Base-by-base conservation (phyloP, 2,113 vertebrate genomes). In the Cnemophilus loriae region DNA sequence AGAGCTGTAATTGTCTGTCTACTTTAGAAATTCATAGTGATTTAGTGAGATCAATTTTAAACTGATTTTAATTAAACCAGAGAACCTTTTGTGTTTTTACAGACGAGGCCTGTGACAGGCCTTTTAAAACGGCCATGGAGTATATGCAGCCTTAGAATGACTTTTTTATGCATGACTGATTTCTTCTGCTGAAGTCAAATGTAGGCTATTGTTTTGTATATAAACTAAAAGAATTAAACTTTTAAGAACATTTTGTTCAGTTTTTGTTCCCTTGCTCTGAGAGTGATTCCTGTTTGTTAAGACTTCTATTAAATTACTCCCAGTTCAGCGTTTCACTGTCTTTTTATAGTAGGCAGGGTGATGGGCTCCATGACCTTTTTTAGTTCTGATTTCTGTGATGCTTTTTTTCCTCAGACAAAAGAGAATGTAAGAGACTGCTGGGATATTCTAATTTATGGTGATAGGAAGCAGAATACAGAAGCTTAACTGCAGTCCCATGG, bases 361-460 rank as follows among this genome's bases (percentile, higher is more conserved):
- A 79, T 94, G 46, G 74, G 80, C 87, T 88, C 24, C 1, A 1
- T 94, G 68, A 96, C 71, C 83, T 88, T 90, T 95, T 93, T 93
- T 73, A 73, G 74, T 90, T 95, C 81, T 73, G 49, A 73, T 78
- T 91, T 88, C 47, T 90, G 42, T 86, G 71, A 75, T 67, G 47
- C 30, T 47, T 89, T 91, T 94, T 93, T 78, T 73, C 30, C 64
- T 80, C 64, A 81, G 60, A 91, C 75, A 80, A 81, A 87, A 89
- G 22, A 35, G n/a, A 80, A 67, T 7, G 14, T 83, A 55, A 67
- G 60, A 78, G 50, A 42, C 55, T 81, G 59, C 59, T 75, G 41
- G 59, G n/a, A 52, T 89, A 93, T 92, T 95, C 68, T 86, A 86
- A 93, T 92, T 93, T 94, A 78, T 92, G 82, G 64, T 93, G 71